A percentile compares a stretch with the other conserved stretches of the same genome.
Evolutionary conservation across 2,888 invertebrate species (phyloP).

Genomic region (Acrobeloides nanus): DNA sequence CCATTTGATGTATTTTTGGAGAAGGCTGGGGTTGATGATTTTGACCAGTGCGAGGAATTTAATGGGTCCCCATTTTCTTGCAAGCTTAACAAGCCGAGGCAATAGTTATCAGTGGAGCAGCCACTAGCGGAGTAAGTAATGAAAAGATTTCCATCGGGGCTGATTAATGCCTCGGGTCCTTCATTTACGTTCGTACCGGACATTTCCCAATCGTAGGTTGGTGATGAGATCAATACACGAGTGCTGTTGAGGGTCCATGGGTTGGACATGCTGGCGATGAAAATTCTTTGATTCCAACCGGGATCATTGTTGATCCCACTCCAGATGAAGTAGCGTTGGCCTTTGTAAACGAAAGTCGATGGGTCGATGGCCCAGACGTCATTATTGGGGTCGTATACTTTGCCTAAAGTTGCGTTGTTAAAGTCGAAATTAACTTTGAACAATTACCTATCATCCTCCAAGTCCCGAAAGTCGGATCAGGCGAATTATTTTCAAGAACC

Average conservation of each 20-base stretch:
- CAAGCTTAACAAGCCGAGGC: neutral
- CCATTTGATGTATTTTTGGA: neutral
- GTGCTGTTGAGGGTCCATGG: constrained; percentile 6
- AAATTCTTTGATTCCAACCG: neutral
- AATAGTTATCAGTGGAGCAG: constrained; percentile 1
- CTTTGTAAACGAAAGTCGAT: too few relatives aligned
- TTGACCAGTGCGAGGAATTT: neutral
- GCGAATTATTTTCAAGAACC: neutral
- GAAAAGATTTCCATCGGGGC: neutral
- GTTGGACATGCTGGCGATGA: neutral
- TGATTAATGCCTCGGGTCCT: neutral
- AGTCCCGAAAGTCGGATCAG: neutral
- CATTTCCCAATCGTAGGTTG: neutral
- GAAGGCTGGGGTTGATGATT: neutral
- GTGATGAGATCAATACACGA: neutral
- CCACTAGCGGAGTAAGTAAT: constrained; percentile 3
- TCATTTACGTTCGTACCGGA: neutral
- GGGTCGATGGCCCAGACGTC: too few relatives aligned
- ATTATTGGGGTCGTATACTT: too few relatives aligned
- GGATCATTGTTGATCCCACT: neutral
- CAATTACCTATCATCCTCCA: too few relatives aligned
- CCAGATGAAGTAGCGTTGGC: too few relatives aligned
- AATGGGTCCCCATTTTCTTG: neutral
- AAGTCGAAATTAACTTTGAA: too few relatives aligned
- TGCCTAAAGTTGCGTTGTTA: too few relatives aligned